A percentile compares a stretch with the other conserved stretches of the same genome.
phyloP scores from a whole-genome alignment of 2,797 vertebrate genomes.

The Paguma larvata region DNA sequence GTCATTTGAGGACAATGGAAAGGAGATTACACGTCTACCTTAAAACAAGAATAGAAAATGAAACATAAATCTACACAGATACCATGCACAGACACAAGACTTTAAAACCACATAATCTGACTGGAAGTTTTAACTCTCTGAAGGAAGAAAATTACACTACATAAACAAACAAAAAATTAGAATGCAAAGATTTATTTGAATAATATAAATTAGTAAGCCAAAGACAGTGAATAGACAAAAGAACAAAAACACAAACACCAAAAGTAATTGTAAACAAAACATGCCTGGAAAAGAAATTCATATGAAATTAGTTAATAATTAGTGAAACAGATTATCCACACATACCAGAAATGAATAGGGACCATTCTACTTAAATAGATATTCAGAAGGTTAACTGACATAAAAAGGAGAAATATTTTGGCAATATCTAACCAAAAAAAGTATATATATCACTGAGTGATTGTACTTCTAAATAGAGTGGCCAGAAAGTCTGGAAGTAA shows the following conservation, averaged over 20 bases:
- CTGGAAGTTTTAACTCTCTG: not conserved
- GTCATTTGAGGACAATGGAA: not conserved
- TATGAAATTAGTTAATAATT: not conserved
- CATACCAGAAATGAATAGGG: constrained; percentile 5
- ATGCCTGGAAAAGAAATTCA: not conserved
- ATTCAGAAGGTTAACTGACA: not conserved
- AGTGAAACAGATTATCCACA: not conserved
- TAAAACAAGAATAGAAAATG: constrained; percentile 32
- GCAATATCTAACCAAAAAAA: not conserved
- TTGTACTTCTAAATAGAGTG: not conserved
- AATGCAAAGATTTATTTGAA: not conserved
- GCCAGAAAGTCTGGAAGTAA: not conserved
- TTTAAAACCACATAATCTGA: not conserved
- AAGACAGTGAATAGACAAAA: not conserved
- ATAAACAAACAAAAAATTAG: not conserved
- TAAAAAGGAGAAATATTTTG: constrained; percentile 13
- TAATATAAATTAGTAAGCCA: not conserved
- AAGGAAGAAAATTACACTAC: not conserved
- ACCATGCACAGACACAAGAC: not conserved
- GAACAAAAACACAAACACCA: not conserved
- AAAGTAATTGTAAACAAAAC: not conserved
- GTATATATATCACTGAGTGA: not conserved
- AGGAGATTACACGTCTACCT: not conserved
- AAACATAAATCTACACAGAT: not conserved
- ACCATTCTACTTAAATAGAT: not conserved